phyloP scores from a whole-genome alignment of 2,888 invertebrate species.

The Nasonia oneida region DNA sequence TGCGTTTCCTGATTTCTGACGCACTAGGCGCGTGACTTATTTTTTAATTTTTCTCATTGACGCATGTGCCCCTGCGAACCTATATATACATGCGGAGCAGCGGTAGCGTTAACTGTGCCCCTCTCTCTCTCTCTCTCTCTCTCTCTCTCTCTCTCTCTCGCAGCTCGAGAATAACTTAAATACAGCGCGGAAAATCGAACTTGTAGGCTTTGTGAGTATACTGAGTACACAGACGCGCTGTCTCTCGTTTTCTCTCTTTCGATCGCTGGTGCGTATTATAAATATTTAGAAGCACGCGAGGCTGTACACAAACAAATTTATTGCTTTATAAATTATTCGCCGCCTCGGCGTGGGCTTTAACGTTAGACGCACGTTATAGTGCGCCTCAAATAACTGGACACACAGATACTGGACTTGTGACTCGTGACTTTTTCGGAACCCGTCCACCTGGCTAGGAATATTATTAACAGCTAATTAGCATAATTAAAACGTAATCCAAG shows the following conservation, averaged over 20 bases:
- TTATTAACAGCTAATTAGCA: slow-evolving; percentile 69
- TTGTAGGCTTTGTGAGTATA: not conserved
- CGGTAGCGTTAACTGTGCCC: not conserved
- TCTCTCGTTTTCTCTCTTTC: not conserved
- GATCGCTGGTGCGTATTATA: not conserved
- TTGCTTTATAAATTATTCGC: slow-evolving; percentile 35
- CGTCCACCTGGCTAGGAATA: slow-evolving; percentile 65
- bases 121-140: not conserved
- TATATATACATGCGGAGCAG: not conserved
- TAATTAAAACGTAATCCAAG: slow-evolving; percentile 70
- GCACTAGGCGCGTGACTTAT: slow-evolving; percentile 39
- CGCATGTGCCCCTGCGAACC: not conserved
- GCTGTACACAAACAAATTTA: slow-evolving; percentile 13
- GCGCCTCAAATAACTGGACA: slow-evolving; percentile 41
- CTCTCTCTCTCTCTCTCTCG: too few relatives aligned
- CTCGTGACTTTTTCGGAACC: slow-evolving; percentile 66
- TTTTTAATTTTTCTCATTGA: slow-evolving; percentile 29
- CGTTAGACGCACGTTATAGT: not conserved
- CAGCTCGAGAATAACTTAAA: not conserved
- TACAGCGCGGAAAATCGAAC: slow-evolving; percentile 1
- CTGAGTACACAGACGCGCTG: not conserved
- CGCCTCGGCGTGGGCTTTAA: slow-evolving; percentile 3
- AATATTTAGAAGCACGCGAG: not conserved
- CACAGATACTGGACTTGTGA: slow-evolving; percentile 10
- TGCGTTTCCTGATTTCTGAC: slow-evolving; percentile 49